phyloP scores from a whole-genome alignment of 2,113 vertebrate genomes.

The Podocnemis expansa region DNA sequence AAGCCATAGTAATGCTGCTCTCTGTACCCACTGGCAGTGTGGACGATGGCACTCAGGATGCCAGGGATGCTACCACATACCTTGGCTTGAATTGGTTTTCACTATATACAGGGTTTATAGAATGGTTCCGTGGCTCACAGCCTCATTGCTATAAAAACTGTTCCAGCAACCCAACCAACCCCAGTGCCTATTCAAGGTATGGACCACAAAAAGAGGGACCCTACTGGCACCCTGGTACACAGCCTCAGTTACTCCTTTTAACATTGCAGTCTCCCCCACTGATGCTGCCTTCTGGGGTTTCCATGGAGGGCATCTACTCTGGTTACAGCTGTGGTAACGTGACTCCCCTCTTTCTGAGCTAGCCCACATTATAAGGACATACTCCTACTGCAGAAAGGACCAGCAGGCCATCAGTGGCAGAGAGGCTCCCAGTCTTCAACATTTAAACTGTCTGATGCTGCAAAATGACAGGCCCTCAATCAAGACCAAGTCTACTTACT shows the following conservation, averaged over 20 bases:
- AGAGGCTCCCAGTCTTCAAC: not conserved
- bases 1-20: not conserved
- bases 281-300: not conserved
- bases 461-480: conserved; percentile 38
- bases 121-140: no score
- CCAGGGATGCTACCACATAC: no score
- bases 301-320: not conserved
- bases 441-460: conserved; percentile 40
- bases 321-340: conserved; percentile 46
- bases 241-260: not conserved
- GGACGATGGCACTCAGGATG: no score
- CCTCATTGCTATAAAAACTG: no score
- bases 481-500: conserved; percentile 19
- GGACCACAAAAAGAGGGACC: not conserved
- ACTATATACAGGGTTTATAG: no score
- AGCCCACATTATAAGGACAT: conserved; percentile 48
- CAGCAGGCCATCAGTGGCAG: not conserved
- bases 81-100: no score
- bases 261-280: not conserved
- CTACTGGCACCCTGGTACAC: not conserved
- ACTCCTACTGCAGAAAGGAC: conserved; percentile 52
- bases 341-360: conserved; percentile 45
- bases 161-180: not conserved
- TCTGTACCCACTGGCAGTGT: not conserved
- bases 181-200: not conserved